phyloP scores from a whole-genome alignment of 2,113 vertebrate species.

The Antechinus flavipes region DNA sequence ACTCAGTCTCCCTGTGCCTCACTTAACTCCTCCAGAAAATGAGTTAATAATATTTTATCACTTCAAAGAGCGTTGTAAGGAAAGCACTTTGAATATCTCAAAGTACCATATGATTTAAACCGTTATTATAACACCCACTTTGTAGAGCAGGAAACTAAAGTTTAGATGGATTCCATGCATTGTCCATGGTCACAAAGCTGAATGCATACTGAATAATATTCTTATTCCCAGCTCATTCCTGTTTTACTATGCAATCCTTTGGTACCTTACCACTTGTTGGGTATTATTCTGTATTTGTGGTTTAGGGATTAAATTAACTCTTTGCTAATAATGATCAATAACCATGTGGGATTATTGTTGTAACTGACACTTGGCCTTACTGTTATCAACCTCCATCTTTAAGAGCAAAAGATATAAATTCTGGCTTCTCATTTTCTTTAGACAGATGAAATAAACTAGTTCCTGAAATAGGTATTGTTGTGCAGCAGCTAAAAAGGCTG shows the following conservation, averaged over 20 bases:
- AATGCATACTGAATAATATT: background rate
- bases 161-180: too few species aligned
- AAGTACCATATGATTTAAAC: too few species aligned
- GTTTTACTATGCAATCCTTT: background rate
- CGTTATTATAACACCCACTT: too few species aligned
- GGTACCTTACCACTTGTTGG: background rate
- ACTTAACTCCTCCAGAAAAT: too few species aligned
- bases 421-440: slow-evolving; percentile 69
- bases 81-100: too few species aligned
- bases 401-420: slow-evolving; percentile 48
- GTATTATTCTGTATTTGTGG: background rate
- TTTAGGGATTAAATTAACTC: background rate
- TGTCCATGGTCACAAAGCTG: too few species aligned
- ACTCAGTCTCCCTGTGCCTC: too few species aligned
- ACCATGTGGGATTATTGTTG: slow-evolving; percentile 31
- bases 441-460: slow-evolving; percentile 69
- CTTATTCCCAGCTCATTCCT: background rate
- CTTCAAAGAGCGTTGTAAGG: too few species aligned
- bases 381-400: slow-evolving; percentile 36
- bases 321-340: background rate
- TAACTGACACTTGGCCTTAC: background rate
- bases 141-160: too few species aligned
- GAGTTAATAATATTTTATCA: too few species aligned
- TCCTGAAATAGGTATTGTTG: slow-evolving; percentile 63
- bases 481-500: slow-evolving; percentile 70